Evolutionary conservation across 2,113 vertebrate species (phyloP), one percentile per base, ranked within the genome.

Genomic region (Grammomys surdaster): DNA sequence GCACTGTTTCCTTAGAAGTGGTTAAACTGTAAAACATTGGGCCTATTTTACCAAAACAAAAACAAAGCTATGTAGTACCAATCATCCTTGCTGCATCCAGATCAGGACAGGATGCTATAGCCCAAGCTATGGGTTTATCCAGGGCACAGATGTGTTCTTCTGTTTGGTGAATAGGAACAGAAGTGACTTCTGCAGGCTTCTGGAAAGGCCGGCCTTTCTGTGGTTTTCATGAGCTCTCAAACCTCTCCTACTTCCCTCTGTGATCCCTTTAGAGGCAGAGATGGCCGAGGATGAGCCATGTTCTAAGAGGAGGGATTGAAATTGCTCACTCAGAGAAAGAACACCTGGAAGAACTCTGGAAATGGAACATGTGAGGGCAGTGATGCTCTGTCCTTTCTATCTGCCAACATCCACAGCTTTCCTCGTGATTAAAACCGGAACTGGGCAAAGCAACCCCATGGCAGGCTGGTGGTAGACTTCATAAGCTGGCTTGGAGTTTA

Each of bases 361-460:
- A 36, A 36, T 0, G 40, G 90, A 78, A 48, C 17, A 48, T 0
- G 31, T 11, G 8, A 17, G 26, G 70, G 40, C 0, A 1, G 2
- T 5, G 33, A 65, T 22, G 9, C 13, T 1, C 72, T 14, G 13
- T 46, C 19, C 63, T 16, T 92, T 46, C 54, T 13, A 9, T 43
- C 73, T 33, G 28, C 28, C 36, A 43, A 24, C n/a, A 4, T 43
- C 63, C 10, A 4, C 24, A 5, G 7, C 12, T 60, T 28, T 77
- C 17, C 20, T 19, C 51, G 75, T 33, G 63, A 54, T 67, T 58
- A 40, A 54, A 26, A 33, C 24, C 10, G 60, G 10, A 0, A 33
- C 36, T 4, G 16, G 56, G 13, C 22, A 46, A 73, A 56, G 60
- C 31, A 54, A 6, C 8, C 24, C 88, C 26, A 65, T 31, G 46